Base-by-base conservation (phyloP, 2,888 invertebrate species). In the Aleiodes leptofemur region DNA sequence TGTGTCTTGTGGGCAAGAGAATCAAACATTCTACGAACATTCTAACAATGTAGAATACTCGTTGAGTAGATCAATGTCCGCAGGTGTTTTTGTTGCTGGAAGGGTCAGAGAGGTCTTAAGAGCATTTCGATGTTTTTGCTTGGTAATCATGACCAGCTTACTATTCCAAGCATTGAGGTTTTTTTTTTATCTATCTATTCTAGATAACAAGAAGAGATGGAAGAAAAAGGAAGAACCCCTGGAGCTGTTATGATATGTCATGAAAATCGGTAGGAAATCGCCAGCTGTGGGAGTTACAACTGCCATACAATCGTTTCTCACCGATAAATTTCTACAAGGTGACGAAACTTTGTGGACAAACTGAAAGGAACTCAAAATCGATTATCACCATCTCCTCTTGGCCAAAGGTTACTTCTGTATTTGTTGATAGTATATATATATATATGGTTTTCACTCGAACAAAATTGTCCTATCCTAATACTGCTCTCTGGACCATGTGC, bases 301-400 rank as follows among this genome's bases (percentile, higher is more conserved):
- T 23, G 56, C 51, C 72, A 66, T 72, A 78, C 78, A 76, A 78
- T 78, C 73, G 56, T 77, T 78, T 79, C 23, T 64, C 14, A 16
- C 38, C 80, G 79, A 80, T 80, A 80, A 80, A 80, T 80, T 78
- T 23, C 72, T 78, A 76, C 79, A 72, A 77, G 73, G 79, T 78
- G 79, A 78, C 77, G 79, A 76, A 78, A 79, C 79, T 75, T 57
- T 16, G 73, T 66, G 72, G 72, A 23, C 72, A 77, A 71, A 72
- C 72, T 71, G 74, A 73, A 79, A 78, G 78, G 79, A 76, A 76
- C 76, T 69, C 77, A 73, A 79, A 34, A 80, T 80, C 80, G 79
- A 80, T 79, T 80, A 78, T 79, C 79, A 76, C 73, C 23, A 23
- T 64, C 59, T 50, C 69, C 72, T 66, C 31, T 48, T 34, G 8